Base-by-base conservation (phyloP, 37 sponge, comb jelly and placozoan species). In the Chondrilla cf. caribensis region DNA sequence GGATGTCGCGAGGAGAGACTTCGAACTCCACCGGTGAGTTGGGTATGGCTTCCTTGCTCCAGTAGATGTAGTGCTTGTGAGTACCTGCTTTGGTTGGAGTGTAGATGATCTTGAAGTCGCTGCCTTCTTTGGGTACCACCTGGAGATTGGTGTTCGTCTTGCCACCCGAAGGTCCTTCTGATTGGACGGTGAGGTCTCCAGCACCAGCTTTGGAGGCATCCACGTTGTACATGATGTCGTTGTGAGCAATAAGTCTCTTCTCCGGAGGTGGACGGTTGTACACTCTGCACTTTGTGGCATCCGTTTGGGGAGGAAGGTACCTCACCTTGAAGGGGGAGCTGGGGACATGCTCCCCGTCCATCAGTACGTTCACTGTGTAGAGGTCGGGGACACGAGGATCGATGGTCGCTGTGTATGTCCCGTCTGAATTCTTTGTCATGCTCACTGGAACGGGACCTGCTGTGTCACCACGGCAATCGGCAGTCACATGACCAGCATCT, bases 281-380 rank as follows among this genome's bases (percentile, higher is more conserved):
- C 18, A 81, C 80, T n/a, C 33, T 70, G 57, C 90, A 89, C 59
- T 92, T 92, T 3, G 82, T 82, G 28, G 93, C 84, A 75, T 89
- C 70, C 2, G 90, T 70, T 54, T 87, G 91, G 40, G 76, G 76
- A 21, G 77, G 47, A 0, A 66, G 35, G 26, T 40, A 76, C 2
- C 77, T 21, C 22, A 90, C 84, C 18, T 62, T 87, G 78, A 93
- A 89, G 15, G 93, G 93, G 42, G 84, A 86, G 11, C 89, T 89
- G 3, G 84, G 26, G 28, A 93, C 85, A 0, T 78, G 71, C 24
- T 42, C 80, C 41, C 81, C 87, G 1, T 29, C 58, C 82, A 79
- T 86, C 70, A 36, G 31, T 0, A 87, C 72, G 3, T 67, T 65
- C 14, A 93, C 76, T 2, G 22, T 22, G 25, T 73, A 73, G 25